A percentile compares a stretch with the other conserved stretches of the same genome.
Conservation (phyloP, 2,888 invertebrate genomes). For the Cabera pusaria region DNA sequence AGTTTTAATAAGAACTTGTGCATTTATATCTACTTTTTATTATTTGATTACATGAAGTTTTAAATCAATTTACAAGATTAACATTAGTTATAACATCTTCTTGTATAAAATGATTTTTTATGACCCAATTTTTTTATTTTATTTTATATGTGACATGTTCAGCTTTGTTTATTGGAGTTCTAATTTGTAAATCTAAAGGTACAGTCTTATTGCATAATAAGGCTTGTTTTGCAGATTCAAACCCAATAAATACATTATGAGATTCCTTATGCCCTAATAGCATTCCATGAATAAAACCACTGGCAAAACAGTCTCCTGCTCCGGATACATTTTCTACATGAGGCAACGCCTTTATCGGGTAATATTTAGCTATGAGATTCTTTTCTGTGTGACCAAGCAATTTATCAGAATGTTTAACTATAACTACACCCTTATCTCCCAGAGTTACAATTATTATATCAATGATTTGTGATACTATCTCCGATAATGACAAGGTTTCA, state of each 20-base stretch:
- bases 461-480: constrained; percentile 70
- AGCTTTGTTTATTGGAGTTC: constrained; percentile 6
- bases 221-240: constrained; percentile 84
- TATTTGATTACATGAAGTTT: too few relatives aligned
- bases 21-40: too few relatives aligned
- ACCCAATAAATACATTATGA: constrained; percentile 84
- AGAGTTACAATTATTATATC: constrained; percentile 85
- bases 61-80: too few relatives aligned
- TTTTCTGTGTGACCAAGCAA: constrained; percentile 7
- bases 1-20: too few relatives aligned
- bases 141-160: constrained; percentile 12
- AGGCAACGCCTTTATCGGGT: constrained; percentile 60
- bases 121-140: too few relatives aligned
- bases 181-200: constrained; percentile 51
- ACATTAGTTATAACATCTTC: too few relatives aligned
- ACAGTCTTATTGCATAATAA: constrained; percentile 84
- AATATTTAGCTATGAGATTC: constrained; percentile 44
- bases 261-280: constrained; percentile 80
- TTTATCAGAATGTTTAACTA: constrained; percentile 48
- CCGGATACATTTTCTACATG: constrained; percentile 90
- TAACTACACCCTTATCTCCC: constrained; percentile 83
- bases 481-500: constrained; percentile 54
- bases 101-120: too few relatives aligned
- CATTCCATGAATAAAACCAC: constrained; percentile 87
- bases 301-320: constrained; percentile 90